Evolutionary conservation across 2,113 vertebrate genomes (phyloP).

Genomic region (Australoheros scitulus): DNA sequence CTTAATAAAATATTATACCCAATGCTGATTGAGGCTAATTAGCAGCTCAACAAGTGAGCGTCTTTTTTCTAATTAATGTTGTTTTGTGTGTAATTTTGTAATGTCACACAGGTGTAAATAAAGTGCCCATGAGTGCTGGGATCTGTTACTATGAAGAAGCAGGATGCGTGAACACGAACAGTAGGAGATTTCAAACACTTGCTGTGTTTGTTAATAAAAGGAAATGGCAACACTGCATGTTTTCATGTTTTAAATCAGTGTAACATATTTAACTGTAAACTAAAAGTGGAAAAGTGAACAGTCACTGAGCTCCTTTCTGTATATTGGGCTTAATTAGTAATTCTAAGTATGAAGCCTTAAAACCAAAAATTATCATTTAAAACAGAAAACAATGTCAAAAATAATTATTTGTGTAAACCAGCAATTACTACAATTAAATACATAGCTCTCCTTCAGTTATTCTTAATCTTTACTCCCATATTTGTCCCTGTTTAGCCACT

Average conservation of each 20-base stretch:
- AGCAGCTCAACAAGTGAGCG: neutral
- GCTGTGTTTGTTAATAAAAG: too few species aligned
- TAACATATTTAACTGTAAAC: neutral
- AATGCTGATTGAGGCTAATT: neutral
- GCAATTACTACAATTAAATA: neutral
- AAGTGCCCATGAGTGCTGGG: neutral
- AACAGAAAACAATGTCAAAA: neutral
- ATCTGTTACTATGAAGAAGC: neutral
- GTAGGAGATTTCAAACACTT: neutral
- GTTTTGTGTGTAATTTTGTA: neutral
- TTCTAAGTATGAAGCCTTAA: neutral
- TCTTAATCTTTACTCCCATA: neutral
- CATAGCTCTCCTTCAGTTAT: neutral
- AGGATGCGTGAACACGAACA: neutral
- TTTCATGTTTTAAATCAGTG: neutral
- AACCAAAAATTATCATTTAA: neutral
- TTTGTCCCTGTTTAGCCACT: neutral
- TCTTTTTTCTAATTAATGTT: neutral
- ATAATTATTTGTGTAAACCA: neutral
- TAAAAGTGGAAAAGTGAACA: neutral
- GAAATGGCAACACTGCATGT: neutral
- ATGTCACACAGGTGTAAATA: neutral
- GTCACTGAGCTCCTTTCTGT: neutral
- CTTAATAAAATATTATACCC: neutral
- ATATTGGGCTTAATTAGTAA: neutral